Percentiles rank a stretch among this genome's conserved stretches.
These are phyloP conservation scores for Pocota personata DNA, from an alignment of 2,888 invertebrate genomes.

Conservation along the genomic window DNA sequence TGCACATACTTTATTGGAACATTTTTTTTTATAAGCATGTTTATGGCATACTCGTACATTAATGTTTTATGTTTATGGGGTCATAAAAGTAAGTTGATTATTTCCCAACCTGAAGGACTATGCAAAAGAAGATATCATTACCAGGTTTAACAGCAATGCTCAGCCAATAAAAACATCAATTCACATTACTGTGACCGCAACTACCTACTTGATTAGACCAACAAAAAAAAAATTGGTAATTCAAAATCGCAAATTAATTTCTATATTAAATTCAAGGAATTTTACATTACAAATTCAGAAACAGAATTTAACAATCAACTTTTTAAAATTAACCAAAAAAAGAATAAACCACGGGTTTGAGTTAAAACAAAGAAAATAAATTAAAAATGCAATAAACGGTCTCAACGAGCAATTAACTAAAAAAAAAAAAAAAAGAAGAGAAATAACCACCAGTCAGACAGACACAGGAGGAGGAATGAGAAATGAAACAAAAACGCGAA, in stretches of 20 bases:
- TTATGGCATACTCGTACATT: neutral
- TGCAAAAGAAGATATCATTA: neutral
- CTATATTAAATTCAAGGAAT: neutral
- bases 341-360: constrained; percentile 39
- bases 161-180: neutral
- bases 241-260: neutral
- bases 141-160: neutral
- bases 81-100: neutral
- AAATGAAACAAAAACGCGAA: constrained; percentile 31
- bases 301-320: constrained; percentile 16
- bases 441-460: constrained; percentile 44
- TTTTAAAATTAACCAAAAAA: constrained; percentile 10
- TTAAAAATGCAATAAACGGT: constrained; percentile 65
- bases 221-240: neutral
- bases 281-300: no score
- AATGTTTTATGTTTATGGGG: neutral
- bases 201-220: no score
- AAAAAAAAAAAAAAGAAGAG: constrained; percentile 9
- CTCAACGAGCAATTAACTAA: constrained; percentile 59
- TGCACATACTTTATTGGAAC: neutral
- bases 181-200: neutral
- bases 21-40: neutral
- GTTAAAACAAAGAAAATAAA: constrained; percentile 42
- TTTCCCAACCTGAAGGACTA: neutral
- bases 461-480: constrained; percentile 23